Evolutionary conservation across 2,888 invertebrate species (phyloP), one percentile per base, ranked within the genome.

Genomic region (Merodon equestris): DNA sequence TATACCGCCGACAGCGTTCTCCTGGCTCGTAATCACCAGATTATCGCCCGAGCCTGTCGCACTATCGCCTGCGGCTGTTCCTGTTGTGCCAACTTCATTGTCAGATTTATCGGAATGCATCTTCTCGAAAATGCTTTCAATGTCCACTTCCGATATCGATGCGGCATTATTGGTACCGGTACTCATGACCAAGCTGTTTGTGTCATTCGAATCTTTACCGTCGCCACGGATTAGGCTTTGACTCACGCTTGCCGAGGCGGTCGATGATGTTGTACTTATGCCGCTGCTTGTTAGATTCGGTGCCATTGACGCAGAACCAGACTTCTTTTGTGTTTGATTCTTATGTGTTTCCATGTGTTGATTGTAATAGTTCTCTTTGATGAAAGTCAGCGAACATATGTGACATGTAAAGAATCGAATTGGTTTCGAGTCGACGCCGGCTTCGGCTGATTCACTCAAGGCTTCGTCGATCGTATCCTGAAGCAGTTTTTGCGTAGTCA

Each of bases 391-490:
- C 53, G 89, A 89, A 83, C 90, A 90, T 61, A 88, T 86, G 82
- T 87, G 88, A 83, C 90, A 90, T 42, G 89, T 88, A 75, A 88
- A 89, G 85, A 90, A 90, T 51, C 89, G 86, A 54, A 90, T 90
- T 63, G 87, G 87, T 34, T 87, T 88, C 27, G 87, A 84, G 9
- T 83, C 83, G 10, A 85, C 85, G 12, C 87, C 84, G 40, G 86
- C 85, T 14, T 85, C 84, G 36, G 85, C 85, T 12, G 84, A 84
- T 48, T 89, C 89, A 67, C 88, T 87, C n/a, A 89, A 84, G 15
- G 89, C 89, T 83, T 89, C 89, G 61, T 89, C 89, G 58, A 89
- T 89, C 2, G 88, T 89, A 54, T 89, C 89, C 61, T 89, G 89
- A 18, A 89, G 84, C 60, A 89, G 83, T 73, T 89, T 89, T 72